Evolutionary conservation across 2,888 invertebrate species (phyloP).

Genomic region (Mycogona germanica): DNA sequence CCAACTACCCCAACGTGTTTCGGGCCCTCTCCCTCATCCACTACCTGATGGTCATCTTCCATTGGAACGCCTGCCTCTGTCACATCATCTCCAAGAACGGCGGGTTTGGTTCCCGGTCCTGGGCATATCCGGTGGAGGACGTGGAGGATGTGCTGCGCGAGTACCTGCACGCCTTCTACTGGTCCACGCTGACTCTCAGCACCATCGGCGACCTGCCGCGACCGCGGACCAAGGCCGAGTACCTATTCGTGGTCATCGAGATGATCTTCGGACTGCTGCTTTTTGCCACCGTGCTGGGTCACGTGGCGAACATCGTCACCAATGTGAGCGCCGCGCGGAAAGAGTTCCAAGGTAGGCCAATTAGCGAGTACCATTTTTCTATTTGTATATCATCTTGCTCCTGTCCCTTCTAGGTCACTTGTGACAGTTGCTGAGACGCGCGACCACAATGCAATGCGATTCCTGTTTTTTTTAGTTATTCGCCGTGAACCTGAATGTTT

Average conservation of each 20-base stretch:
- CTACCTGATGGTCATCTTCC: conserved; percentile 95
- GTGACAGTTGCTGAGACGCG: too few species aligned
- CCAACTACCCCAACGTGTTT: conserved; percentile 97
- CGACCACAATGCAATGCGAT: too few species aligned
- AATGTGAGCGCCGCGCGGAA: conserved; percentile 93
- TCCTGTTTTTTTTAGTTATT: too few species aligned
- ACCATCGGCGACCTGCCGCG: conserved; percentile 87
- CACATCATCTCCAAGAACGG: conserved; percentile 93
- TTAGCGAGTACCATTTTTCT: conserved; percentile 1
- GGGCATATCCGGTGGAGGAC: conserved; percentile 44
- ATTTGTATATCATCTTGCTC: too few species aligned
- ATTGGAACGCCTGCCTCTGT: conserved; percentile 99
- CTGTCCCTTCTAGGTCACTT: too few species aligned
- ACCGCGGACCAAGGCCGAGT: conserved; percentile 87
- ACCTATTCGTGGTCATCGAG: conserved; percentile 89
- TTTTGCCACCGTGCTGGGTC: conserved; percentile 91
- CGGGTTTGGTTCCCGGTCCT: conserved; percentile 85
- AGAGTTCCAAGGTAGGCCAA: conserved; percentile 86
- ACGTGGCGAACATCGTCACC: conserved; percentile 96
- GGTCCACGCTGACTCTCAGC: conserved; percentile 92
- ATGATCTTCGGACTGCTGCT: conserved; percentile 85
- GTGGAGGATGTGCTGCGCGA: conserved; percentile 69
- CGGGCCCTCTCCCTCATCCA: conserved; percentile 44
- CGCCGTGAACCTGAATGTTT: too few species aligned
- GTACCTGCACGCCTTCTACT: conserved; percentile 95